Conservation (phyloP, 2,888 invertebrate species). For the Netelia fuscicornis region DNA sequence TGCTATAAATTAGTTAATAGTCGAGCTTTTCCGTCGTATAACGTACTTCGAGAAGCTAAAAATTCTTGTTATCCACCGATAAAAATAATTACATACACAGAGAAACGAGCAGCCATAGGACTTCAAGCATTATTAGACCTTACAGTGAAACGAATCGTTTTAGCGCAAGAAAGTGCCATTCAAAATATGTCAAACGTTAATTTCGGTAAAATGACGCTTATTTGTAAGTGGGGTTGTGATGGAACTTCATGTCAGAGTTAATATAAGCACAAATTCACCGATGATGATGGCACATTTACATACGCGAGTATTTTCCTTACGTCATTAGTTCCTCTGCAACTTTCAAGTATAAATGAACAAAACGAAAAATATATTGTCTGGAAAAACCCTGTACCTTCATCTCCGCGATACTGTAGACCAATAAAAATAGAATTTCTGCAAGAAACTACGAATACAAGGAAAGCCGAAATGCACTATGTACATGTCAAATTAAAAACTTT, state of each 20-base stretch:
- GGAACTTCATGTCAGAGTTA: constrained; percentile 22
- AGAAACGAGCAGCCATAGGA: constrained; percentile 12
- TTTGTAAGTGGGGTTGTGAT: constrained; percentile 17
- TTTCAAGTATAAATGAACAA: constrained; percentile 29
- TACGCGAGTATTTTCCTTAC: constrained; percentile 41
- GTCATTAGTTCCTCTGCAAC: constrained; percentile 30
- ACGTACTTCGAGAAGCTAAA: constrained; percentile 13
- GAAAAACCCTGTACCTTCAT: constrained; percentile 36
- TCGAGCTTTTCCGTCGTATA: constrained; percentile 27
- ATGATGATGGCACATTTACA: constrained; percentile 14
- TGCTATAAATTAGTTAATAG: constrained; percentile 18
- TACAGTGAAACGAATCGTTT: constrained; percentile 26
- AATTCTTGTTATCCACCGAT: constrained; percentile 7
- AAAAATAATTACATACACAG: constrained; percentile 16
- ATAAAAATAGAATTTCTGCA: constrained; percentile 52
- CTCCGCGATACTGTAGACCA: constrained; percentile 48
- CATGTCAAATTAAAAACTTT: constrained; percentile 22
- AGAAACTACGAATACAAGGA: constrained; percentile 47
- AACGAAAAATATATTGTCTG: constrained; percentile 14
- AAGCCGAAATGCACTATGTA: constrained; percentile 40
- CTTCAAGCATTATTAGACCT: constrained; percentile 27
- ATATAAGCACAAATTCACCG: constrained; percentile 24
- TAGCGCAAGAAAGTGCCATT: constrained; percentile 20
- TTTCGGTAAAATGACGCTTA: constrained; percentile 15
- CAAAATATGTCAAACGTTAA: constrained; percentile 8